phyloP scores from a whole-genome alignment of 2,888 invertebrate species.

The Ceramica pisi region DNA sequence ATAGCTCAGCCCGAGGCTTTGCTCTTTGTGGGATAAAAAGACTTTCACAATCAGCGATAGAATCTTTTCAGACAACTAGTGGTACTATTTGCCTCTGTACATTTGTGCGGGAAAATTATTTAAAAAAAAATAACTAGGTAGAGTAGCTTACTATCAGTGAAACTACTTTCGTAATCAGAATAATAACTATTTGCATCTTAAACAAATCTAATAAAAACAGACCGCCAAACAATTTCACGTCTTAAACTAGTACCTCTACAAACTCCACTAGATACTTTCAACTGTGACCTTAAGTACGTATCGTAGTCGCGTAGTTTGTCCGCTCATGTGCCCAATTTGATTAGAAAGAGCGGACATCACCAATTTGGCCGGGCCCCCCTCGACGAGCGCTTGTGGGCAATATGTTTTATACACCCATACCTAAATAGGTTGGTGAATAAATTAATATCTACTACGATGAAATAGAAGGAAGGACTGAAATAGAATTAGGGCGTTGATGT shows the following conservation, averaged over 20 bases:
- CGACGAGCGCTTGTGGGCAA: constrained; percentile 66
- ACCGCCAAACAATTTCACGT: too few relatives aligned
- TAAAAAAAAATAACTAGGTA: too few relatives aligned
- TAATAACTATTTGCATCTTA: too few relatives aligned
- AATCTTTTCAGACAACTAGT: too few relatives aligned
- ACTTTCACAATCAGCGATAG: too few relatives aligned
- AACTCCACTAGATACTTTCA: constrained; percentile 44
- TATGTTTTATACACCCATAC: constrained; percentile 44
- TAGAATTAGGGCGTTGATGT: constrained; percentile 37
- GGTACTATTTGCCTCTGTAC: too few relatives aligned
- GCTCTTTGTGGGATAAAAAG: too few relatives aligned
- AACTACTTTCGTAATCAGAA: too few relatives aligned
- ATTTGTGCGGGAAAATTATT: too few relatives aligned
- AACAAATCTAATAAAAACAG: too few relatives aligned
- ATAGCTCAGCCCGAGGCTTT: too few relatives aligned
- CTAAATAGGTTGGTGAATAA: constrained; percentile 46
- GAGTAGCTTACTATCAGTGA: too few relatives aligned
- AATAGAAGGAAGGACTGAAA: constrained; percentile 47
- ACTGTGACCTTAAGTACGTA: constrained; percentile 60
- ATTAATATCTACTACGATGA: constrained; percentile 43
- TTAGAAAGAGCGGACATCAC: constrained; percentile 86
- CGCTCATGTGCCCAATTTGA: constrained; percentile 80
- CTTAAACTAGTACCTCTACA: not conserved
- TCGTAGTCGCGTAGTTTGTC: constrained; percentile 63
- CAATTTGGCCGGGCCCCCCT: constrained; percentile 84